Conservation (phyloP, 2,797 vertebrate species). For the Clarias fuscus region DNA sequence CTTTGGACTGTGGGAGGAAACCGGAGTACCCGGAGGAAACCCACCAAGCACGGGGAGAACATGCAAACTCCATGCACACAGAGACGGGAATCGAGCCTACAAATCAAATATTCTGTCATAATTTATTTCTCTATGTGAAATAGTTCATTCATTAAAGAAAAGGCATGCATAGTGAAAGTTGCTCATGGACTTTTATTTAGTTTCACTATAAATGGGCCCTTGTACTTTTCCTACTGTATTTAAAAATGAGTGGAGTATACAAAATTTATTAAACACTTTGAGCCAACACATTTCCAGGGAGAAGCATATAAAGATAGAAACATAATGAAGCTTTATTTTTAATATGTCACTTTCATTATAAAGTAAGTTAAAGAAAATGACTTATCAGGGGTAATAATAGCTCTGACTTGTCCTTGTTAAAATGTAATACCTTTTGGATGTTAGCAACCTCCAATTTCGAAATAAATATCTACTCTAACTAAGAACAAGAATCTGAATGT, state of each 20-base stretch:
- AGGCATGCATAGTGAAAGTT: too few species aligned
- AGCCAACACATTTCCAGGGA: not conserved
- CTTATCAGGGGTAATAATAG: not conserved
- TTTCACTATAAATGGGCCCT: not conserved
- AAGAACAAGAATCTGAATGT: not conserved
- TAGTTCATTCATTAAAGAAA: not conserved
- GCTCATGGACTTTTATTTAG: not conserved
- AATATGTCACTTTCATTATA: not conserved
- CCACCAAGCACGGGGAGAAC: too few species aligned
- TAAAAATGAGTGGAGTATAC: not conserved
- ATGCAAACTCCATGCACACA: too few species aligned
- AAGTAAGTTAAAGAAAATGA: constrained; percentile 5
- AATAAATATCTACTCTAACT: not conserved
- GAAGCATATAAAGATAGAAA: not conserved
- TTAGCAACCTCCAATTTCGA: not conserved
- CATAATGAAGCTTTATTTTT: too few species aligned
- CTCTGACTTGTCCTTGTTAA: not conserved
- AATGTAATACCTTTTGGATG: not conserved
- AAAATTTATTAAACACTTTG: not conserved
- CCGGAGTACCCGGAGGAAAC: too few species aligned
- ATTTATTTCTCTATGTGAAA: not conserved
- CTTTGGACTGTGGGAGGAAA: too few species aligned
- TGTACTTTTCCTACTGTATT: not conserved
- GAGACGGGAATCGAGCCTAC: not conserved
- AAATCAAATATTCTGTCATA: too few species aligned